Evolutionary conservation across 2,888 invertebrate genomes (phyloP).

Genomic region (Morpho helenor): DNA sequence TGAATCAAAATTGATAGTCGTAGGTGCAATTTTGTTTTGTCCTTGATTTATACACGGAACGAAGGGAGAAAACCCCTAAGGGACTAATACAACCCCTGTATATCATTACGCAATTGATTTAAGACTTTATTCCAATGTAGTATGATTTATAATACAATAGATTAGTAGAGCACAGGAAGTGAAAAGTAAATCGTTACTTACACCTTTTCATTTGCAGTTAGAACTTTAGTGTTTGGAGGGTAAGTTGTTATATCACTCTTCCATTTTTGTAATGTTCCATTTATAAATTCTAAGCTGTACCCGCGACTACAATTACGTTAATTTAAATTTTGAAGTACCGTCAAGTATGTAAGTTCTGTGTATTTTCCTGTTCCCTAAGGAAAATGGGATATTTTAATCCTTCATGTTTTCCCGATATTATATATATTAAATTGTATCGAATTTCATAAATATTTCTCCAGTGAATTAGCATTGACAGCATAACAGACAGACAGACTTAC

Average conservation of each 20-base stretch:
- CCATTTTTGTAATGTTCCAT: too few relatives aligned
- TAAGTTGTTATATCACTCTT: background rate
- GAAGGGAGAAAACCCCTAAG: constrained; percentile 24
- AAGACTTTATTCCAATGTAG: background rate
- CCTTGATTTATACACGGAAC: constrained; percentile 22
- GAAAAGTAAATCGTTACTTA: constrained; percentile 35
- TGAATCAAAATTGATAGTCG: constrained; percentile 14
- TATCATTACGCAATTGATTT: constrained; percentile 1
- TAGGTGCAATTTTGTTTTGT: constrained; percentile 26
- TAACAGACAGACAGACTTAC: too few relatives aligned
- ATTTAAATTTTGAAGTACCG: too few relatives aligned
- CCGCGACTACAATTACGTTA: too few relatives aligned
- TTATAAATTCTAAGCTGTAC: too few relatives aligned
- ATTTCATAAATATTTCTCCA: too few relatives aligned
- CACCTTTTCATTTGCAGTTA: constrained; percentile 30
- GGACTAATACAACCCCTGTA: constrained; percentile 28
- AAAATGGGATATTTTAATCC: too few relatives aligned
- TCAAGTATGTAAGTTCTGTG: too few relatives aligned
- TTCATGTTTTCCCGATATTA: too few relatives aligned
- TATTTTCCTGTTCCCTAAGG: too few relatives aligned
- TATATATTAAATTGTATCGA: too few relatives aligned
- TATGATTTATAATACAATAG: constrained; percentile 10
- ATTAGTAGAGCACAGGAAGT: constrained; percentile 19
- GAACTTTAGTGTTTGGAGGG: constrained; percentile 19
- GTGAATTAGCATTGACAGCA: too few relatives aligned